These are phyloP conservation scores for Tupaia tana DNA, from an alignment of 2,113 vertebrate genomes.

Conservation along the genomic window DNA sequence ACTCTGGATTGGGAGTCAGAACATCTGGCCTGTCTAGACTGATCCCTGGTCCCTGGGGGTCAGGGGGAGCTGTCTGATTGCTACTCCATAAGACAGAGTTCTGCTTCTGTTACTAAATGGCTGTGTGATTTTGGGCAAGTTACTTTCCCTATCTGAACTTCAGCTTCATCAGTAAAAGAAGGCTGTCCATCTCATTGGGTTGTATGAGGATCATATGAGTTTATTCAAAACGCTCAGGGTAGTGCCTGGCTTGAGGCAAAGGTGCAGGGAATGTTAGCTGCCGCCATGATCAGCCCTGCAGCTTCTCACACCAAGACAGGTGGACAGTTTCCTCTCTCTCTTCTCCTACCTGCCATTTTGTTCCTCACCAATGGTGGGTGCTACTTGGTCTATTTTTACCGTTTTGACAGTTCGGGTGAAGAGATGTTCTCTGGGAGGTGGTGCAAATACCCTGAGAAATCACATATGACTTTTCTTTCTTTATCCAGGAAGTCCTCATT, in stretches of 20 bases:
- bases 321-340: not conserved
- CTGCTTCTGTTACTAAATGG: not conserved
- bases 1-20: not conserved
- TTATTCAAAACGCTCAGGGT: not conserved
- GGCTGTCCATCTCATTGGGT: not conserved
- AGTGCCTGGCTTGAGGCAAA: not conserved
- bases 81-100: not conserved
- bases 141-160: slow-evolving; percentile 8
- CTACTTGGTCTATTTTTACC: not conserved
- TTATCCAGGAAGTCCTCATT: not conserved
- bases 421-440: not conserved
- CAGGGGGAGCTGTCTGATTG: not conserved
- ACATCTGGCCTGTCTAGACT: not conserved
- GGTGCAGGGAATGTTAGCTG: not conserved
- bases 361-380: not conserved
- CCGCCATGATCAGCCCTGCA: too few relatives aligned
- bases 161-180: not conserved
- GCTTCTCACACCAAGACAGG: not conserved
- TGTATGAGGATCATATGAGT: not conserved
- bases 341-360: not conserved
- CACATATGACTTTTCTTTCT: not conserved
- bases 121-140: not conserved
- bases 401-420: not conserved
- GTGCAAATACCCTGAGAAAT: not conserved
- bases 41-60: not conserved